Base-by-base conservation (phyloP, 2,113 vertebrate species). In the Orthonyx spaldingii region DNA sequence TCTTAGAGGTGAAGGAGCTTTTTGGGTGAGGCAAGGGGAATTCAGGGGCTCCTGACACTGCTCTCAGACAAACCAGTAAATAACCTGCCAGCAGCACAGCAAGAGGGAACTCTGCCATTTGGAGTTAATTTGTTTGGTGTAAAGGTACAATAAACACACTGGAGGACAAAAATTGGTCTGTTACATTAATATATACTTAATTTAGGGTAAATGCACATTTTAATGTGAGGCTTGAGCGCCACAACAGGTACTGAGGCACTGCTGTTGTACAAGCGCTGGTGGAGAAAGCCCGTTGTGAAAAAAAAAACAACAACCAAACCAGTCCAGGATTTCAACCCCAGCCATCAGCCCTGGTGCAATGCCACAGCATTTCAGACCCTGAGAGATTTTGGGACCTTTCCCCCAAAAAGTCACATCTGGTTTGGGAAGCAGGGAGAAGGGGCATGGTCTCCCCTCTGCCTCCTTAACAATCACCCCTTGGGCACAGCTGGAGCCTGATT, bases 381-480 rank as follows among this genome's bases (percentile, higher is more conserved):
- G 10, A 27, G 33, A 65, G 64, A 60, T 74, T 76, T 8, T 19
- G n/a, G 24, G 52, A 33, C 22, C 22, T 16, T 27, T n/a, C 13
- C 37, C 37, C 30, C 24, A 41, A 55, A 32, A 83, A 27, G n/a
- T 17, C 55, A 47, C 13, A 32, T 23, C 14, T 35, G 26, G 15
- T 69, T 63, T 60, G n/a, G 11, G 20, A 52, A 75, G 44, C 28
- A 49, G 69, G 27, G 18, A 22, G 13, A 80, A 64, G 52, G 56
- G 57, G 60, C 0, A 1, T 13, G 68, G 27, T 70, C 16, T 44
- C 9, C 52, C 13, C 19, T 21, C 7, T 18, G 8, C 14, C 44
- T 56, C 9, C 0, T 37, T 2, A 13, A 11, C 16, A 4, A 10
- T 10, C 44, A n/a, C 13, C 5, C 28, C 44, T 6, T 1, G 26